Evolutionary conservation across 2,113 vertebrate genomes (phyloP).

Genomic region (Hippocampus barbouri): DNA sequence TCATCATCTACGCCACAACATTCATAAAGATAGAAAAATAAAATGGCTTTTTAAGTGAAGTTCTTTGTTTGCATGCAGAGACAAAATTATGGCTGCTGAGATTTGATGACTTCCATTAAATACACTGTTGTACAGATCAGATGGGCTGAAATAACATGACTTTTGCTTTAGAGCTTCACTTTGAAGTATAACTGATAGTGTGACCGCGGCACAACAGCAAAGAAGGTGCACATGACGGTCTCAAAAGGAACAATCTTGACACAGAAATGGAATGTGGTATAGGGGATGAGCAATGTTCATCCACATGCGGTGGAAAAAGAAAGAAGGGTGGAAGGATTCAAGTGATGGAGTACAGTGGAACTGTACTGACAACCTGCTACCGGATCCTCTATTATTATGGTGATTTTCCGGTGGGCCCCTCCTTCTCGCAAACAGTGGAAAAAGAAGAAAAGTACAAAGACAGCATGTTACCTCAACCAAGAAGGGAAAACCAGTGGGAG

Average conservation of each 20-base stretch:
- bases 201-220: background rate
- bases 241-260: constrained; percentile 3
- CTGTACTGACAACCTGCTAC: constrained; percentile 89
- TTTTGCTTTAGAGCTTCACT: background rate
- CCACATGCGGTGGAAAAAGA: constrained; percentile 39
- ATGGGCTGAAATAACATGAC: background rate
- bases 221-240: background rate
- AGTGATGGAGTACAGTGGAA: constrained; percentile 63
- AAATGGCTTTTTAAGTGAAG: background rate
- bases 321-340: constrained; percentile 8
- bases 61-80: constrained; percentile 21
- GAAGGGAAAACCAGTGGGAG: constrained; percentile 15
- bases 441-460: constrained; percentile 44
- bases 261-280: constrained; percentile 33
- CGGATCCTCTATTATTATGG: constrained; percentile 98
- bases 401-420: constrained; percentile 92
- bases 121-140: background rate
- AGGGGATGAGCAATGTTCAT: constrained; percentile 18
- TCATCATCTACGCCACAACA: background rate
- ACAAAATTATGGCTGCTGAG: constrained; percentile 10
- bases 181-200: background rate
- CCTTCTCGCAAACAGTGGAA: constrained; percentile 55
- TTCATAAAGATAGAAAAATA: background rate
- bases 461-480: constrained; percentile 44
- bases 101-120: background rate